phyloP scores from a whole-genome alignment of 2,888 invertebrate species.

The Pyralis farinalis region DNA sequence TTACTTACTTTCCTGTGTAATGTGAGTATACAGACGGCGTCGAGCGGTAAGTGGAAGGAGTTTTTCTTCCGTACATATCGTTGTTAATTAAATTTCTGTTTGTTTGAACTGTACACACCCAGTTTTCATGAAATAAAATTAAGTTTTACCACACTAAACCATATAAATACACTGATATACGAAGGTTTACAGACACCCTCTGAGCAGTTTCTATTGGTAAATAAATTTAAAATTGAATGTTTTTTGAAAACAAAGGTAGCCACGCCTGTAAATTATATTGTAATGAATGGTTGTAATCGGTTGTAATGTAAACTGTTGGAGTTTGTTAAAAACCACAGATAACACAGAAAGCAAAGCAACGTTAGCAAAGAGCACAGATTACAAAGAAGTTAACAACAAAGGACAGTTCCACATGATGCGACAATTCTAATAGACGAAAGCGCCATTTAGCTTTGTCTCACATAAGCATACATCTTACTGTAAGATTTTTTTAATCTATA shows the following conservation, averaged over 20 bases:
- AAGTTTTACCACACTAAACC: not conserved
- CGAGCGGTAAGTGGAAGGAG: slow-evolving; percentile 89
- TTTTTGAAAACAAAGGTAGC: slow-evolving; percentile 33
- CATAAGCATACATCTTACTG: too few relatives aligned
- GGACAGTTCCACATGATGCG: too few relatives aligned
- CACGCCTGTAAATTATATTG: slow-evolving; percentile 43
- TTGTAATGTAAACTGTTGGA: too few relatives aligned
- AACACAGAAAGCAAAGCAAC: too few relatives aligned
- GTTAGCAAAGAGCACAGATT: too few relatives aligned
- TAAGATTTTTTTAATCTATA: too few relatives aligned
- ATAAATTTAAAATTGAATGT: slow-evolving; percentile 9
- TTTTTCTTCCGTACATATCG: slow-evolving; percentile 87
- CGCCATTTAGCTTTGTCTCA: too few relatives aligned
- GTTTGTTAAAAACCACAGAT: too few relatives aligned
- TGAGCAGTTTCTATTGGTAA: not conserved
- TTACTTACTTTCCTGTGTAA: slow-evolving; percentile 85
- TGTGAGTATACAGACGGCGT: slow-evolving; percentile 95
- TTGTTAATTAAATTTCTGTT: slow-evolving; percentile 9
- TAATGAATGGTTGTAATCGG: too few relatives aligned
- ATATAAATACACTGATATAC: not conserved
- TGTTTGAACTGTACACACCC: slow-evolving; percentile 1
- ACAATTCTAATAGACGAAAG: too few relatives aligned
- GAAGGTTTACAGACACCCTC: not conserved
- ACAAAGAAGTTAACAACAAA: too few relatives aligned
- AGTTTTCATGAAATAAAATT: not conserved